These are phyloP conservation scores for Bunonema sp. DNA, from an alignment of 2,888 invertebrate genomes.

Conservation along the genomic window DNA sequence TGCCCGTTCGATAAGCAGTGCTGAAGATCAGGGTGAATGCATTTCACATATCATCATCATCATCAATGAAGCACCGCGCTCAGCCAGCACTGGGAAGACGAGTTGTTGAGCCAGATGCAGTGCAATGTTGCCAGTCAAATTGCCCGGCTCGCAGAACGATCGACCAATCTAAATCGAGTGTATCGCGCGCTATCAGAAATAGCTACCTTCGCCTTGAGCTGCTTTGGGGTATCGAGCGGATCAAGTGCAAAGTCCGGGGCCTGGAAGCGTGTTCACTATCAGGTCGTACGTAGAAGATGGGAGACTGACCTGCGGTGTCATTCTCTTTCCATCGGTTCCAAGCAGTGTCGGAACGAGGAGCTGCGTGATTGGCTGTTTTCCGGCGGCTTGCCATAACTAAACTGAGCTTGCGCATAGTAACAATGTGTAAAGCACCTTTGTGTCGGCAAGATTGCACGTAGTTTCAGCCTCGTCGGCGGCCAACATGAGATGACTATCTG, in stretches of 20 bases:
- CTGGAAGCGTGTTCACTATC: constrained; percentile 14
- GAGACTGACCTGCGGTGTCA: background rate
- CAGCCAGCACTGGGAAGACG: constrained; percentile 23
- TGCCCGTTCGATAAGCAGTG: constrained; percentile 17
- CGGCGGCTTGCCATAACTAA: constrained; percentile 15
- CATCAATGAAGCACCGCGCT: too few relatives aligned
- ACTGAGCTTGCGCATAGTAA: background rate
- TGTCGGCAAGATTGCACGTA: background rate
- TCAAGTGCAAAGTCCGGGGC: constrained; percentile 25
- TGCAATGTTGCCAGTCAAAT: constrained; percentile 29
- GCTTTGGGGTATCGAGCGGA: constrained; percentile 32
- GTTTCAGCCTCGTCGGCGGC: too few relatives aligned
- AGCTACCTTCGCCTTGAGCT: constrained; percentile 27
- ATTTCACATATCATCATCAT: too few relatives aligned
- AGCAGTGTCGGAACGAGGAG: constrained; percentile 13
- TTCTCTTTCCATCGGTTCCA: constrained; percentile 20
- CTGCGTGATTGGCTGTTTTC: constrained; percentile 11
- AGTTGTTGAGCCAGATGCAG: constrained; percentile 22
- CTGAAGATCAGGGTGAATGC: constrained; percentile 8
- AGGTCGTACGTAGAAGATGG: background rate
- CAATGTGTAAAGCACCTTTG: background rate
- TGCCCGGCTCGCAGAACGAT: constrained; percentile 40
- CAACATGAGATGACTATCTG: too few relatives aligned
- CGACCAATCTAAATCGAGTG: constrained; percentile 4
- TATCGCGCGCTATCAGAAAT: background rate